Evolutionary conservation across 2,797 vertebrate species (phyloP).

Genomic region (Glyptemys insculpta): DNA sequence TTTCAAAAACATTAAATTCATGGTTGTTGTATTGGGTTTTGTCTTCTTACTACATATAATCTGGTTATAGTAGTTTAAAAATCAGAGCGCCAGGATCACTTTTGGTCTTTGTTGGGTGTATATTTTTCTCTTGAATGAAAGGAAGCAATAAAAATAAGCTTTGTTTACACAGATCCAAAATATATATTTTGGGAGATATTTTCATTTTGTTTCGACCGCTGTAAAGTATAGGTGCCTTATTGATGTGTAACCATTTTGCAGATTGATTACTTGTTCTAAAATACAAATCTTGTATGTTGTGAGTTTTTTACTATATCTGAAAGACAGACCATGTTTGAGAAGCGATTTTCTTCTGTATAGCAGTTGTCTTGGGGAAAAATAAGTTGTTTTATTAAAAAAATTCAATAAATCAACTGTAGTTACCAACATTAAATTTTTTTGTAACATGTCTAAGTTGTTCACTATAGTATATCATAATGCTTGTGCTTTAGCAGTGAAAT

Average conservation of each 20-base stretch:
- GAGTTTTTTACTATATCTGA: conserved; percentile 64
- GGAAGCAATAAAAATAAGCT: conserved; percentile 68
- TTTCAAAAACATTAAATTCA: conserved; percentile 53
- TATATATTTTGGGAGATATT: conserved; percentile 69
- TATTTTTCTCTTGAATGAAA: conserved; percentile 66
- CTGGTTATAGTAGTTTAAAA: conserved; percentile 47
- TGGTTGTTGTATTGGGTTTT: conserved; percentile 48
- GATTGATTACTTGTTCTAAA: conserved; percentile 60
- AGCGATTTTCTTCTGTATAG: conserved; percentile 58
- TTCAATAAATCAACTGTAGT: conserved; percentile 56
- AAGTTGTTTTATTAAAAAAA: conserved; percentile 50
- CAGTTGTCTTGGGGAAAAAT: conserved; percentile 68
- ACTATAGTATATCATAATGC: conserved; percentile 61
- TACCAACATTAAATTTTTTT: conserved; percentile 65
- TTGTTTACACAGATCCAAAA: conserved; percentile 82
- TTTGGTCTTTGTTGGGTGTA: conserved; percentile 64
- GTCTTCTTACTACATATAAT: conserved; percentile 59
- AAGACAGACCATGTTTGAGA: conserved; percentile 56
- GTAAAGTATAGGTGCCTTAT: conserved; percentile 72
- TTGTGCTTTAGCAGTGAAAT: conserved; percentile 59
- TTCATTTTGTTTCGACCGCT: conserved; percentile 62
- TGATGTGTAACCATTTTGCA: conserved; percentile 59
- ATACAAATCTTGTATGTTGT: conserved; percentile 54
- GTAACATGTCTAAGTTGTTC: conserved; percentile 72
- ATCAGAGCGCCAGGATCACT: conserved; percentile 58